phyloP scores from a whole-genome alignment of 2,113 vertebrate genomes.

The Trematomus loennbergii region DNA sequence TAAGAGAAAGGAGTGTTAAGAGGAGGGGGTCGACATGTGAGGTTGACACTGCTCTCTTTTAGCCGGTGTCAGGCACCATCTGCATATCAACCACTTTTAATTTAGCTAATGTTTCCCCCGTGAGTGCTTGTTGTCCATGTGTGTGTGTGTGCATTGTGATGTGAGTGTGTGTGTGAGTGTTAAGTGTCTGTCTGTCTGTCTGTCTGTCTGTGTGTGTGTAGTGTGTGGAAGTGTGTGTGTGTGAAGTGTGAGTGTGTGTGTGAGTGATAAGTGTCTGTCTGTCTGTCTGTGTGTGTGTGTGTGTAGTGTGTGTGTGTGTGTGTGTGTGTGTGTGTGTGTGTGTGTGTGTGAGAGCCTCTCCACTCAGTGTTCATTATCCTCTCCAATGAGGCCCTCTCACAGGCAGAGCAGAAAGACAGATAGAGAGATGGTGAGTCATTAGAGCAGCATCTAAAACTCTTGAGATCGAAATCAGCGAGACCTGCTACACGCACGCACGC shows the following conservation, averaged over 20 bases:
- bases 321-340: no score
- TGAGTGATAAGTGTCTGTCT: conserved; percentile 7
- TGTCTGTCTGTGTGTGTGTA: no score
- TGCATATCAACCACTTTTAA: conserved; percentile 50
- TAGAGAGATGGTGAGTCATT: conserved; percentile 26
- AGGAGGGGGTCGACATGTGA: neutral
- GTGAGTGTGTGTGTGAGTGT: conserved; percentile 4
- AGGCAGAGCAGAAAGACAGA: conserved; percentile 29
- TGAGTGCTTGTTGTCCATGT: neutral
- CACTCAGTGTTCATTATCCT: conserved; percentile 59
- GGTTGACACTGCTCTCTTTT: neutral
- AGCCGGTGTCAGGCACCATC: conserved; percentile 50
- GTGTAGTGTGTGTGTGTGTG: conserved; percentile 16
- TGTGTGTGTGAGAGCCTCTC: conserved; percentile 33
- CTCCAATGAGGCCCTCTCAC: conserved; percentile 31
- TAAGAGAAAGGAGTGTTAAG: neutral
- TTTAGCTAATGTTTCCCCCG: conserved; percentile 47
- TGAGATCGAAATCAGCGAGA: neutral
- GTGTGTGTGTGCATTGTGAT: neutral
- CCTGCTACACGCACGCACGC: neutral
- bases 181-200: no score
- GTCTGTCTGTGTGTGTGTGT: neutral
- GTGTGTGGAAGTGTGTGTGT: no score
- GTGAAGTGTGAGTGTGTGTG: neutral
- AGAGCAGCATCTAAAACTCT: conserved; percentile 17